phyloP scores from a whole-genome alignment of 2,888 invertebrate genomes.

The Ernsta delagoae region DNA sequence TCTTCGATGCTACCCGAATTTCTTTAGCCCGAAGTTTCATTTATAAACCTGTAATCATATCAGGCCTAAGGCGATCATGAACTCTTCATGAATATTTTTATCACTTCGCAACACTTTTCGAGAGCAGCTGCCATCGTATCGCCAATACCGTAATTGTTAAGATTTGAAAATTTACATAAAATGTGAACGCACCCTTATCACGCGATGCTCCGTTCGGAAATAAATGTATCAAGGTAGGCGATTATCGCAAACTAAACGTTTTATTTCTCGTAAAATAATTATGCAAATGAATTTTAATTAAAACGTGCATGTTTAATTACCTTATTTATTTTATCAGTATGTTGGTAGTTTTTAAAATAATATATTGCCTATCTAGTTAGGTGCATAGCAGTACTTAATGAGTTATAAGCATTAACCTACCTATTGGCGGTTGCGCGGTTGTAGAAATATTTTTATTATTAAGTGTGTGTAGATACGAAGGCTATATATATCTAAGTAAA shows the following conservation, averaged over 20 bases:
- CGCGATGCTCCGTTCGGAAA: constrained; percentile 45
- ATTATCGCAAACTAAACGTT: constrained; percentile 11
- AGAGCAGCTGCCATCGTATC: constrained; percentile 72
- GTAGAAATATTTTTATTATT: too few relatives aligned
- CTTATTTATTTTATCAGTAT: background rate
- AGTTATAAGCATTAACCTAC: background rate
- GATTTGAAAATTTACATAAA: constrained; percentile 68
- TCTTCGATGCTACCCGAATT: constrained; percentile 44
- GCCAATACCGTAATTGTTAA: constrained; percentile 59
- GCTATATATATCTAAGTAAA: too few relatives aligned
- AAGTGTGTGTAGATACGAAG: too few relatives aligned
- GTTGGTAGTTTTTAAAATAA: background rate
- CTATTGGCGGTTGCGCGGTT: too few relatives aligned
- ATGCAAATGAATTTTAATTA: constrained; percentile 32
- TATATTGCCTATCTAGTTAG: too few relatives aligned
- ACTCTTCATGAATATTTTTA: constrained; percentile 54
- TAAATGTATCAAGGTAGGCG: constrained; percentile 14
- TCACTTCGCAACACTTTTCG: constrained; percentile 49
- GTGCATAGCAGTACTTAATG: background rate
- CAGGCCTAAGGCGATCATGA: constrained; percentile 34
- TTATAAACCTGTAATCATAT: constrained; percentile 43
- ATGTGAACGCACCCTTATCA: constrained; percentile 54
- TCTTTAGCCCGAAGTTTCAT: constrained; percentile 42
- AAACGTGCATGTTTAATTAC: constrained; percentile 18
- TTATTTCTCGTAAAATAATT: constrained; percentile 16